Base-by-base conservation (phyloP, 64 coral and sea anemone genomes). In the Dendrophyllia cribrosa region DNA sequence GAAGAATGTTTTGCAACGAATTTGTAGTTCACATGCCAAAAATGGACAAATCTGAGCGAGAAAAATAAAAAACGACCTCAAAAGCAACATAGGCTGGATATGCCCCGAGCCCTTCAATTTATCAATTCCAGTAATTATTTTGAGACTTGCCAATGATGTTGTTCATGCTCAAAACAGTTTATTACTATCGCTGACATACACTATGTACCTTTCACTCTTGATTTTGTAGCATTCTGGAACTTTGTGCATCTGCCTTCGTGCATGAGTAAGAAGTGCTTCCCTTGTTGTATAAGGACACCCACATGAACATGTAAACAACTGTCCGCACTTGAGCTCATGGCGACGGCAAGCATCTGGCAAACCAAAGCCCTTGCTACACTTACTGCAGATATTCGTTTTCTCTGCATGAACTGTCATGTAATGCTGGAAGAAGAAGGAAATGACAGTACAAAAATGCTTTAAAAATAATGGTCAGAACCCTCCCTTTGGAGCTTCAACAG, bases 371-470 rank as follows among this genome's bases (percentile, higher is more conserved):
- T 89, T 76, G n/a, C 22, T 59, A 83, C 97, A 98, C 25, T 96
- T 98, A 34, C 61, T 85, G 20, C 97, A 98, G 14, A 80, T 87
- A 74, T 93, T 79, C 59, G 91, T 96, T 72, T 98, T 98, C 48
- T 98, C 97, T n/a, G 94, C 94, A 91, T 98, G 97, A 7, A 98
- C 71, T 78, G 91, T 98, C 97, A 98, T 98, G 88, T 98, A 98
- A 88, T 98, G 97, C 97, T 98, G 78, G 16, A 17, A 43, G 75
- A 89, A 67, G 2, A 66, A 51, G 19, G 4, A 6, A 73, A 81
- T 4, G 51, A 55, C 6, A 78, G 34, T 34, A 34, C 34, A 34
- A 34, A 34, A 34, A 34, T 34, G 34, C 34, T 34, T 34, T 34
- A 34, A 34, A 60, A 10, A 11, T 4, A 52, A 15, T 9, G 17